These are phyloP conservation scores for Aegithalos caudatus DNA, from an alignment of 2,113 vertebrate species.

Conservation along the genomic window DNA sequence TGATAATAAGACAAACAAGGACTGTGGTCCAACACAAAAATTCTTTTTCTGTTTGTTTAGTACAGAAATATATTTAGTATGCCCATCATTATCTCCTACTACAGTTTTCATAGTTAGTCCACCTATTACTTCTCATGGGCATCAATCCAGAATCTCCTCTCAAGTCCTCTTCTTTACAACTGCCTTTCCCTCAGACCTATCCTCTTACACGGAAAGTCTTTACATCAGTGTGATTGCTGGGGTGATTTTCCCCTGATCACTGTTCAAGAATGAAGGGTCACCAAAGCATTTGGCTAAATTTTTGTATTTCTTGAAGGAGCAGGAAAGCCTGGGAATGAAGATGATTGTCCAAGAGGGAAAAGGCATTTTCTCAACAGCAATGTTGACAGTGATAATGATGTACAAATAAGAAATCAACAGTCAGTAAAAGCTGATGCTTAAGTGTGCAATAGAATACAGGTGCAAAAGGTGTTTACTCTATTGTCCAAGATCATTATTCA, in stretches of 20 bases:
- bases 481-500: neutral
- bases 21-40: neutral
- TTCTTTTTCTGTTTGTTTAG: neutral
- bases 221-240: neutral
- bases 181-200: neutral
- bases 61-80: neutral
- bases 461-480: neutral
- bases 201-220: neutral
- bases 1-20: neutral
- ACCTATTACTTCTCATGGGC: neutral
- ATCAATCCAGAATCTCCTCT: neutral
- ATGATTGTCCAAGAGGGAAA: neutral
- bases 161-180: neutral
- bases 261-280: neutral
- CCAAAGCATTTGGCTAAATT: neutral
- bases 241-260: neutral
- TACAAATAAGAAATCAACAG: neutral
- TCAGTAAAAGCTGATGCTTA: neutral
- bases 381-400: neutral
- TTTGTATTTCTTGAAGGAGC: neutral
- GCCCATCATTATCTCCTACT: neutral
- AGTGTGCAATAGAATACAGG: fast-evolving
- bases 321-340: neutral
- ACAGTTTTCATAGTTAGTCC: neutral
- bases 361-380: neutral